Conservation (phyloP, 2,888 invertebrate genomes). For the Chironomus tentans region DNA sequence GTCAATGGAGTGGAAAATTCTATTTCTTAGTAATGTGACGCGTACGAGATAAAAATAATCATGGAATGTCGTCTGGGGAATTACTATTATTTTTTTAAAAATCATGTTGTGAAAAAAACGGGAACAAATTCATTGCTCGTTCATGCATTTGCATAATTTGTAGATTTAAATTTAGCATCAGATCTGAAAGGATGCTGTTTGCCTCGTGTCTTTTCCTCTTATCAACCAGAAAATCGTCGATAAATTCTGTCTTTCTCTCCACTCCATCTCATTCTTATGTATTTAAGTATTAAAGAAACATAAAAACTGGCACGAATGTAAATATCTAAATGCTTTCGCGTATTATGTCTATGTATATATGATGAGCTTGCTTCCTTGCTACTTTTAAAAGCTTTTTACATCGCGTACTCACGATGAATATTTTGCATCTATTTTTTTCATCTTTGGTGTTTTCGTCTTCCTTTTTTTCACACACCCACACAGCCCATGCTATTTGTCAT, state of each 20-base stretch:
- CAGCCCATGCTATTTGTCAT: background rate
- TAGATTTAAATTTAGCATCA: background rate
- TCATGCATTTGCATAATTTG: slow-evolving; percentile 1
- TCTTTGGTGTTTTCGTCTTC: background rate
- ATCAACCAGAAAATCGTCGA: slow-evolving; percentile 4
- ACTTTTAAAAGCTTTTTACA: background rate
- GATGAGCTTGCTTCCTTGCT: background rate
- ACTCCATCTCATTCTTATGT: background rate
- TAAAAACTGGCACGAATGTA: background rate
- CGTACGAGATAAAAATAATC: background rate
- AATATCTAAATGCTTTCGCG: background rate
- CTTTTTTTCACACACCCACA: background rate
- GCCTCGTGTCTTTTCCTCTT: background rate
- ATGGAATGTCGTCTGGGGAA: background rate
- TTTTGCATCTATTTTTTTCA: background rate
- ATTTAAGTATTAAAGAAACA: background rate
- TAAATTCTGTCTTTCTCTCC: background rate
- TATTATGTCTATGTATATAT: background rate
- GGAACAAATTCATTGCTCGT: background rate
- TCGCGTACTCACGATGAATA: too few species aligned
- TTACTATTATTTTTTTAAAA: background rate
- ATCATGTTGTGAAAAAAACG: background rate
- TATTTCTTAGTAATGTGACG: background rate
- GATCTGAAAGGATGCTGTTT: background rate
- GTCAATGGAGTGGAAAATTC: background rate